These are phyloP conservation scores for Venustaconcha ellipsiformis DNA, from an alignment of 1,140 invertebrate genomes.

Conservation along the genomic window DNA sequence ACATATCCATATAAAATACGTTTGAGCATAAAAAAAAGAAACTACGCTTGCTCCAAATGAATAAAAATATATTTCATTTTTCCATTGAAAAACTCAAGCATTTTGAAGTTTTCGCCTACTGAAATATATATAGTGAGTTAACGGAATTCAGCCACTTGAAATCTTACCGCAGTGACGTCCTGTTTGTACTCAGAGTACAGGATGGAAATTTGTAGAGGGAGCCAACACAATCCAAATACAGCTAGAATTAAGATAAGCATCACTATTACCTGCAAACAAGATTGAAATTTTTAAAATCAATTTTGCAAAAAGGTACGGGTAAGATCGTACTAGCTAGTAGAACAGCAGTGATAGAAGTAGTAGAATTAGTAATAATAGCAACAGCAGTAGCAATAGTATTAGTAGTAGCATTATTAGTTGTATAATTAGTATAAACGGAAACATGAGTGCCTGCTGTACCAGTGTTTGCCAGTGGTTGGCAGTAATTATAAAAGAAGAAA, in stretches of 20 bases:
- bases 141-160: too few species aligned
- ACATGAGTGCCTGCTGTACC: neutral
- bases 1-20: too few species aligned
- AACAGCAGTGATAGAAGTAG: neutral
- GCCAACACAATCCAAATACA: slow-evolving; percentile 68
- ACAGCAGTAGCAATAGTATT: neutral
- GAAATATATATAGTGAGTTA: slow-evolving; percentile 1
- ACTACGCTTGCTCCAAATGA: too few species aligned
- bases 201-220: slow-evolving; percentile 60
- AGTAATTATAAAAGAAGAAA: too few species aligned
- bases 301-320: neutral
- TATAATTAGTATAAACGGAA: neutral
- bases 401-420: neutral
- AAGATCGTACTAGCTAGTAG: neutral
- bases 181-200: slow-evolving; percentile 58
- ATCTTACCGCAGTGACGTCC: slow-evolving; percentile 34
- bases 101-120: too few species aligned
- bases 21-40: too few species aligned
- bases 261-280: slow-evolving; percentile 68
- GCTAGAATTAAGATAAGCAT: slow-evolving; percentile 69
- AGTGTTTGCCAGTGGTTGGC: too few species aligned
- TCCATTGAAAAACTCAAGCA: too few species aligned
- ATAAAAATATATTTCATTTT: too few species aligned
- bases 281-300: neutral
- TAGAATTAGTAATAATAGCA: neutral